Base-by-base conservation (phyloP, 2,888 invertebrate species). In the Lochmaea crataegi region DNA sequence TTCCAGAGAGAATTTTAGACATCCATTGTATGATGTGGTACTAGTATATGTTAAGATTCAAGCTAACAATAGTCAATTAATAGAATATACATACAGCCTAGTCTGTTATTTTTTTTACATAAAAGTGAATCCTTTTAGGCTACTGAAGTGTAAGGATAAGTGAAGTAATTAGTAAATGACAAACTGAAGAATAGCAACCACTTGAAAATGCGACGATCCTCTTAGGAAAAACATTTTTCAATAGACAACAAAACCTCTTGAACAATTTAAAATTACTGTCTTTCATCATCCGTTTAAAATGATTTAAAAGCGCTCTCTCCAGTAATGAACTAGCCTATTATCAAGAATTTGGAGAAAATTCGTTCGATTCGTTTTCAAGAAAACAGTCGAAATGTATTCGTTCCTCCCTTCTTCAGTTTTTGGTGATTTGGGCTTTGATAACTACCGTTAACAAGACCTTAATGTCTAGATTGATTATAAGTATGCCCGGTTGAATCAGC, bases 121-220 rank as follows among this genome's bases (percentile, higher is more conserved):
- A 53, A 53, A 65, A 56, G 18, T 16, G 16, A 65, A 38, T 65
- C 65, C 65, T 65, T 56, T 56, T 56, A 56, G 32, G 65, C 22
- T 32, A 16, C 51, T n/a, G 2, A 56, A 65, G 65, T 65, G 56
- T 56, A 65, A 26, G 65, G 32, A 51, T 51, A 32, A 65, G 65
- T 51, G 51, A n/a, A 65, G 56, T 65, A 65, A 65, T 65, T 65
- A 65, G 65, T 65, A 65, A 65, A 65, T 38, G 65, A 26, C 65
- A 65, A 65, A 65, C 65, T 65, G 56, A 56, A 65, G 65, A 48
- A 65, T 65, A 65, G 53, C 56, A 65, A 41, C 53, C 65, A 65
- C 65, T 65, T 56, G 56, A 65, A 65, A 65, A 65, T 65, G 53
- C 56, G 65, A 65, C 53, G 65, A 65, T 38, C 65, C 18, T 65